Conservation (phyloP, 1,140 invertebrate genomes). For the Pseudomyrmex flavicornis region DNA sequence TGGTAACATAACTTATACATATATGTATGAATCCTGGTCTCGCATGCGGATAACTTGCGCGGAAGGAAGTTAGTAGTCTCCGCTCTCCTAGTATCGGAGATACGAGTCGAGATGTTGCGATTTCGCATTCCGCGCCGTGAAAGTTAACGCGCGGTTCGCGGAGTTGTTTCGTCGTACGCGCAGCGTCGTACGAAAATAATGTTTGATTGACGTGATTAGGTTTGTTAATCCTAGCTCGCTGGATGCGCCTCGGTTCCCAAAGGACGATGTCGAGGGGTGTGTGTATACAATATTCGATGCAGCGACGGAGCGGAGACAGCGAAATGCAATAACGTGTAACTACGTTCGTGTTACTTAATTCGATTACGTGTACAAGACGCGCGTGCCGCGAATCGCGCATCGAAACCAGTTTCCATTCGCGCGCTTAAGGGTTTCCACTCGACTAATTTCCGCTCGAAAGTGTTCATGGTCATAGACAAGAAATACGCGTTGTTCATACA, state of each 20-base stretch:
- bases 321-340: slow-evolving; percentile 49
- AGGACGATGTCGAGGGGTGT: not conserved
- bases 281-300: slow-evolving; percentile 23
- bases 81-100: too few species aligned
- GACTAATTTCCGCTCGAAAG: slow-evolving; percentile 54
- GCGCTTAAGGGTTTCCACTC: slow-evolving; percentile 24
- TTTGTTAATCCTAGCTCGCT: not conserved
- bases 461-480: slow-evolving; percentile 48
- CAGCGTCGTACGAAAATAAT: not conserved
- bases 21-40: too few species aligned
- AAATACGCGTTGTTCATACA: slow-evolving; percentile 10
- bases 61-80: too few species aligned
- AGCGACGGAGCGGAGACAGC: slow-evolving; percentile 5
- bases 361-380: slow-evolving; percentile 42
- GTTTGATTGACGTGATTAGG: slow-evolving; percentile 18
- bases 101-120: too few species aligned
- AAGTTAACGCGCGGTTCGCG: not conserved
- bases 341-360: slow-evolving; percentile 52
- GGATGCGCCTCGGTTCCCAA: not conserved
- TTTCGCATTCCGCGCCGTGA: too few species aligned
- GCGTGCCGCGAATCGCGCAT: slow-evolving; percentile 54
- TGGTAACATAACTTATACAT: too few species aligned
- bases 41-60: too few species aligned
- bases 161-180: not conserved
- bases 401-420: slow-evolving; percentile 46